A percentile compares a stretch with the other conserved stretches of the same genome.
Conservation (phyloP, 2,797 vertebrate species). For the Gymnoscopelus braueri region DNA sequence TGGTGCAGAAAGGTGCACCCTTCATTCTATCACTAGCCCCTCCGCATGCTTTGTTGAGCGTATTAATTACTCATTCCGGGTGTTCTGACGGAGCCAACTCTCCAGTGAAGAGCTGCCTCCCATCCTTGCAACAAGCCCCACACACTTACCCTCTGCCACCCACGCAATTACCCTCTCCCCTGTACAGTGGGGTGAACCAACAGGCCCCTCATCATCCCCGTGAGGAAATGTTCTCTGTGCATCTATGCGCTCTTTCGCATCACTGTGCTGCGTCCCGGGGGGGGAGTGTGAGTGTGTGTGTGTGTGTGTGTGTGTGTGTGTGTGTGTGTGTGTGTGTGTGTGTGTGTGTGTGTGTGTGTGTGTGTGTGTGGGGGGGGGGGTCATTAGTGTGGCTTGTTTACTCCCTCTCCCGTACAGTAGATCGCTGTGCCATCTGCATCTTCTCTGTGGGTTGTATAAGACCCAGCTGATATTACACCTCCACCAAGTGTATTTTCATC, state of each 20-base stretch:
- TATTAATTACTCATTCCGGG: constrained; percentile 33
- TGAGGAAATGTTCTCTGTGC: constrained; percentile 32
- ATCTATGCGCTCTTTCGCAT: constrained; percentile 39
- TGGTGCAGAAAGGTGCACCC: too few relatives aligned
- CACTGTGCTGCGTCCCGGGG: constrained; percentile 31
- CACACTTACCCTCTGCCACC: constrained; percentile 31
- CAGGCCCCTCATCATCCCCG: constrained; percentile 32
- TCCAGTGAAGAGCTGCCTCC: constrained; percentile 30
- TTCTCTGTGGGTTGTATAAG: constrained; percentile 66
- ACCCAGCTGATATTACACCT: constrained; percentile 70
- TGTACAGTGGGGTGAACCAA: constrained; percentile 43
- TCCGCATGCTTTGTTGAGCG: constrained; percentile 29
- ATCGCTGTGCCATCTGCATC: constrained; percentile 63
- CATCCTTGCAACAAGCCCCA: constrained; percentile 19
- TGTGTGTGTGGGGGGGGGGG: constrained; percentile 33
- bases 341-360: neutral
- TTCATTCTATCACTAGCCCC: neutral
- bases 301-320: constrained; percentile 6
- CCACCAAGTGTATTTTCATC: constrained; percentile 71
- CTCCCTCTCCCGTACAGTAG: constrained; percentile 57
- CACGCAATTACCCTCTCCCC: constrained; percentile 28
- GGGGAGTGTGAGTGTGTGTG: neutral
- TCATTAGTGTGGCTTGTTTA: constrained; percentile 61
- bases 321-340: constrained; percentile 7
- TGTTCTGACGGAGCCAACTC: constrained; percentile 30